These are phyloP conservation scores for Cinara cedri DNA, from an alignment of 2,888 invertebrate species.

Conservation along the genomic window DNA sequence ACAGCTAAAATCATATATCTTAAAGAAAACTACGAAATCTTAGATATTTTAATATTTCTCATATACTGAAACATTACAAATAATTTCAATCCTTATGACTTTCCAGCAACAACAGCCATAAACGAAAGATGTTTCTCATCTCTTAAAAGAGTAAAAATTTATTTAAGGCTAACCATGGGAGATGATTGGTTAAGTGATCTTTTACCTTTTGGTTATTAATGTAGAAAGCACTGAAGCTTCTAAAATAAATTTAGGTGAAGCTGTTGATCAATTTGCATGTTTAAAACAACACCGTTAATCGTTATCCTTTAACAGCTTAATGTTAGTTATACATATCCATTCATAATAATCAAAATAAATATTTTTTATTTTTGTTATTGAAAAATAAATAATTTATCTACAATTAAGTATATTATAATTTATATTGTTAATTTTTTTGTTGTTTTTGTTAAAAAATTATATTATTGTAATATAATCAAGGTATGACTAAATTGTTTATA, in stretches of 20 bases:
- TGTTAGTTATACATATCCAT: too few relatives aligned
- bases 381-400: too few relatives aligned
- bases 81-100: conserved; percentile 20
- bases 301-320: background rate
- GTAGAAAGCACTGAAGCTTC: conserved; percentile 19
- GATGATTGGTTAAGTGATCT: background rate
- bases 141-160: background rate
- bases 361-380: too few relatives aligned
- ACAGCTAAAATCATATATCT: background rate
- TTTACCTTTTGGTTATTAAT: conserved; percentile 10
- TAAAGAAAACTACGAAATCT: background rate
- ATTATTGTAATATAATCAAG: too few relatives aligned
- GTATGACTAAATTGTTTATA: too few relatives aligned
- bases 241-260: conserved; percentile 14
- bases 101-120: conserved; percentile 1
- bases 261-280: background rate
- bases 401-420: too few relatives aligned
- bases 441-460: too few relatives aligned
- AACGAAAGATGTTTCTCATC: conserved; percentile 15
- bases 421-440: too few relatives aligned
- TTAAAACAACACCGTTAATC: background rate
- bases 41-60: background rate
- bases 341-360: too few relatives aligned
- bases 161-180: conserved; percentile 10
- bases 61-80: conserved; percentile 22